A percentile compares a stretch with the other conserved stretches of the same genome.
Evolutionary conservation across 1,140 invertebrate genomes (phyloP).

Genomic region (Argopecten irradians): DNA sequence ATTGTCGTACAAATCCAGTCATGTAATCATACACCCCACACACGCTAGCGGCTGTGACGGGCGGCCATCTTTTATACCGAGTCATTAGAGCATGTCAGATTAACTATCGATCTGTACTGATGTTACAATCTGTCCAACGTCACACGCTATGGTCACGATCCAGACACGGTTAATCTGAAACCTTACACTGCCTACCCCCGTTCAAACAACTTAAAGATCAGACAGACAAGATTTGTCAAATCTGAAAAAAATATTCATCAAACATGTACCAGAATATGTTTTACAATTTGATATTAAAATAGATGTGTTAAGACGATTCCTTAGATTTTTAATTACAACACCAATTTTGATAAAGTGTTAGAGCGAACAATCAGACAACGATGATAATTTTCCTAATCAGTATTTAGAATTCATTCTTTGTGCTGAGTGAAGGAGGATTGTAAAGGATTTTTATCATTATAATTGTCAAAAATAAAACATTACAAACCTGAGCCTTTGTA

Average conservation of each 20-base stretch:
- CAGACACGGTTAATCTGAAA: neutral
- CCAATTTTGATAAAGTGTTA: neutral
- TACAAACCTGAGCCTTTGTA: no score
- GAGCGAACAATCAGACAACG: neutral
- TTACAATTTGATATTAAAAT: neutral
- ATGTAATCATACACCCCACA: conserved; percentile 3
- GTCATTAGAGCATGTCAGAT: neutral
- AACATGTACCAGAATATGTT: neutral
- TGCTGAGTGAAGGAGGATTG: neutral
- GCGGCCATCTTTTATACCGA: conserved; percentile 1
- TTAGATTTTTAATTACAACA: neutral
- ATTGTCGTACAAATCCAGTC: neutral
- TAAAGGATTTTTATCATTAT: neutral
- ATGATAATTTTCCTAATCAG: neutral
- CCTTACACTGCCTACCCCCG: neutral
- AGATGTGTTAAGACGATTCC: neutral
- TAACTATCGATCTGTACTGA: neutral
- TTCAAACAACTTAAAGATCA: neutral
- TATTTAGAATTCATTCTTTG: neutral
- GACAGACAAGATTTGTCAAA: neutral
- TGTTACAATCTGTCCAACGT: neutral
- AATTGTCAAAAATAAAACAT: neutral
- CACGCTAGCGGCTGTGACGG: neutral
- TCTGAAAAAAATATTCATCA: neutral
- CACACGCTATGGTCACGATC: neutral